Conservation (phyloP, 2,797 vertebrate species). For the Hemibagrus guttatus region DNA sequence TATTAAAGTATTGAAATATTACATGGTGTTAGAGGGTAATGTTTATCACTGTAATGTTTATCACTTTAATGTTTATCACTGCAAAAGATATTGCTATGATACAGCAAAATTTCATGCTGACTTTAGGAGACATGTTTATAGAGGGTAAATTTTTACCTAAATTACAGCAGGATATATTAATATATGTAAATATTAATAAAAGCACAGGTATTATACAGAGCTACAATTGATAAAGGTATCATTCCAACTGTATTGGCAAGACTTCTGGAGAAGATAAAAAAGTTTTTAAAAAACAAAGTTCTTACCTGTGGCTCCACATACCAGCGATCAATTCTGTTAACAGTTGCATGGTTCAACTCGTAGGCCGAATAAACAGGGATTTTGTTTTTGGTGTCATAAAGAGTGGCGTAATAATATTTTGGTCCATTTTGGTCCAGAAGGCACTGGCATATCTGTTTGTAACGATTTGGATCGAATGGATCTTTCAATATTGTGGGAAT, state of each 20-base stretch:
- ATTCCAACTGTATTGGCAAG: background rate
- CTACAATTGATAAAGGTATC: background rate
- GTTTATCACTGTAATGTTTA: no score
- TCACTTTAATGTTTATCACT: no score
- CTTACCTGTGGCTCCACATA: constrained; percentile 53
- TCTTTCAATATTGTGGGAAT: constrained; percentile 39
- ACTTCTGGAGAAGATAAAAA: background rate
- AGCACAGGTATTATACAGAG: background rate
- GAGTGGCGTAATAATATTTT: constrained; percentile 46
- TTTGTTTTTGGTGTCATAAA: constrained; percentile 51
- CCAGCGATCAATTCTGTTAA: constrained; percentile 24
- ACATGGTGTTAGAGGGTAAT: no score
- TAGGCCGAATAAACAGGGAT: constrained; percentile 53
- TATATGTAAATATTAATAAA: background rate
- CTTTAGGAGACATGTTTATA: background rate
- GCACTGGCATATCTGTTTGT: constrained; percentile 53
- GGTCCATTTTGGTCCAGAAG: constrained; percentile 44
- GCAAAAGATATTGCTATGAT: no score
- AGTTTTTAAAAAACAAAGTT: background rate
- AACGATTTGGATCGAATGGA: constrained; percentile 20
- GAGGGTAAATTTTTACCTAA: background rate
- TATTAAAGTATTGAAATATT: no score
- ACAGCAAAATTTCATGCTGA: no score
- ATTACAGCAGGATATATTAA: background rate
- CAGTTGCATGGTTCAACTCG: background rate